Evolutionary conservation across 2,113 vertebrate genomes (phyloP), one percentile per base, ranked within the genome.

Genomic region (Hylia prasina): DNA sequence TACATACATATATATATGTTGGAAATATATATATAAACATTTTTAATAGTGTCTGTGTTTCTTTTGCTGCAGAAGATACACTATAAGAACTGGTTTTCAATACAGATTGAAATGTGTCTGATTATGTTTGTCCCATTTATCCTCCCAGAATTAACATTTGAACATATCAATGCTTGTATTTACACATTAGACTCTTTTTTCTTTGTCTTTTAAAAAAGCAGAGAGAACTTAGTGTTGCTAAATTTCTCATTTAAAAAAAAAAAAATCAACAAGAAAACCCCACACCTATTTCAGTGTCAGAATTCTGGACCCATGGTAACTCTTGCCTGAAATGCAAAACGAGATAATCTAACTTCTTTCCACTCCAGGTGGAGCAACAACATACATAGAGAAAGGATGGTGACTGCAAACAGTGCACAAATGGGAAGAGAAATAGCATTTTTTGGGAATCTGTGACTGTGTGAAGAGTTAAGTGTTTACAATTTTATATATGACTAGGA

Each of bases 301-400:
- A 88, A 75, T 94, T 68, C 33, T 40, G 27, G 50, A 89, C 80
- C 63, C 61, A 51, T 39, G 18, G 20, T 50, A n/a, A 89, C 39
- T 61, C 17, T n/a, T 87, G 47, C 33, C 90, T 96, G 94, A 94
- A 86, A 94, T 9, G 13, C 7, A 25, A 68, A 92, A 88, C 75
- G 66, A 81, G 51, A 33, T 13, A 11, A 47, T 97, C 25, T 78
- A 40, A 95, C 95, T 93, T 96, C 75, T 77, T 95, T 96, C 93
- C 84, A 81, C 82, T 96, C 71, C 79, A 70, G 23, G 66, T 96
- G 42, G 15, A 65, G 10, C 33, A 54, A 18, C 0, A 5, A 28
- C 42, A 53, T 71, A 47, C 4, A 27, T 27, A 88, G 44, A 82
- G 69, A 33, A 68, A 54, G 24, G 12, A 24, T 14, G 68, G 37